Evolutionary conservation across 1,140 invertebrate species (phyloP).

Genomic region (Schlechtendalia chinensis): DNA sequence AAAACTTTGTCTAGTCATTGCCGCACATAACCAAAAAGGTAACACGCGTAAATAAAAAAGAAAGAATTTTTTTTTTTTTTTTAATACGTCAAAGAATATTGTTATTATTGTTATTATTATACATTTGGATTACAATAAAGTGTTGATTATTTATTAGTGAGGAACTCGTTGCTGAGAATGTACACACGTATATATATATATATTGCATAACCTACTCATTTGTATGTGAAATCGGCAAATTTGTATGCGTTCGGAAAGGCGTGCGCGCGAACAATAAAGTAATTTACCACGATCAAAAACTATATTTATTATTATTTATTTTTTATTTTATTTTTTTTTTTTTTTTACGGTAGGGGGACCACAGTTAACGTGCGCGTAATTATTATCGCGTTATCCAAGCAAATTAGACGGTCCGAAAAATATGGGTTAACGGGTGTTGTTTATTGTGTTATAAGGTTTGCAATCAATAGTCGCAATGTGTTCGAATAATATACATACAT

Average conservation of each 20-base stretch:
- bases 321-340: neutral
- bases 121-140: conserved; percentile 20
- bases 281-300: neutral
- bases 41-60: neutral
- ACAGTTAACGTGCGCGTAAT: conserved; percentile 1
- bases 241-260: neutral
- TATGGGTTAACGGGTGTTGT: conserved; percentile 7
- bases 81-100: neutral
- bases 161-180: neutral
- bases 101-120: neutral
- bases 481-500: neutral
- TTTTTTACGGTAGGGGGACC: neutral
- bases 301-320: neutral
- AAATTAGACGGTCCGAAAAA: conserved; percentile 22
- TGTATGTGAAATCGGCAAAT: neutral
- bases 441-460: neutral
- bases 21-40: conserved; percentile 21
- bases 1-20: conserved; percentile 37
- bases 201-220: neutral
- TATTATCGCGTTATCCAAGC: conserved; percentile 8
- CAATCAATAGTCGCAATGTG: neutral
- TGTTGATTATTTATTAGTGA: conserved; percentile 36
- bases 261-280: conserved; percentile 4
- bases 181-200: neutral
- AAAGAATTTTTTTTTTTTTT: neutral